Evolutionary conservation across 2,797 vertebrate genomes (phyloP), one percentile per base, ranked within the genome.

Genomic region (Morus bassanus): DNA sequence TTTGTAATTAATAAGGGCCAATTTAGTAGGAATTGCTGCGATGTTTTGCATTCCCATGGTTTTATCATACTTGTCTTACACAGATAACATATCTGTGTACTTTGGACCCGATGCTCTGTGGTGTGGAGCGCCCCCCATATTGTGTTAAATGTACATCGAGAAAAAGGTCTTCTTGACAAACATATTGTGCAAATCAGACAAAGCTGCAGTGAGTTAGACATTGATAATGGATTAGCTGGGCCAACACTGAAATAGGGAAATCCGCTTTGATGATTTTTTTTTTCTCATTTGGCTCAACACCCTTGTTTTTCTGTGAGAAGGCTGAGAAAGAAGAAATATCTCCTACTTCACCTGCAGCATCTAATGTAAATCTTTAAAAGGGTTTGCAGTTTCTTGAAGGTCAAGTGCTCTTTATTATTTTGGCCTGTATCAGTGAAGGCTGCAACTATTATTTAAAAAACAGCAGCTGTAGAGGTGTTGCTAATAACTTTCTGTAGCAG

Each of bases 331-430:
- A 72, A 79, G 51, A 93, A 94, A 6, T 63, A 53, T 8, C 46
- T 90, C 43, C 65, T 37, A 6, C 50, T 96, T 94, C 48, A 61
- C 68, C 68, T 80, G 53, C 74, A 85, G 35, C 45, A 48, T 17
- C 43, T 87, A 79, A 85, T 64, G n/a, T 91, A 89, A 89, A 92
- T 28, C 63, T 83, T 79, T 93, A 45, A 91, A 86, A 83, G 35
- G 9, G 17, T 64, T 85, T 89, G 37, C 48, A 61, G 64, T 74
- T 88, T 85, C 56, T 72, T 46, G 78, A 92, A 30, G n/a, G 82
- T 95, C 46, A 77, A 83, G 68, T 77, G 61, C 22, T 74, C 64
- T 95, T 94, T 94, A 50, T 93, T 93, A 69, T 91, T 91, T 94
- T 80, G 81, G 21, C 53, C 60, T 85, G 33, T 57, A 35, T 70